Base-by-base conservation (phyloP, 92 coral and sea anemone species). In the Epizoanthus rinbou region DNA sequence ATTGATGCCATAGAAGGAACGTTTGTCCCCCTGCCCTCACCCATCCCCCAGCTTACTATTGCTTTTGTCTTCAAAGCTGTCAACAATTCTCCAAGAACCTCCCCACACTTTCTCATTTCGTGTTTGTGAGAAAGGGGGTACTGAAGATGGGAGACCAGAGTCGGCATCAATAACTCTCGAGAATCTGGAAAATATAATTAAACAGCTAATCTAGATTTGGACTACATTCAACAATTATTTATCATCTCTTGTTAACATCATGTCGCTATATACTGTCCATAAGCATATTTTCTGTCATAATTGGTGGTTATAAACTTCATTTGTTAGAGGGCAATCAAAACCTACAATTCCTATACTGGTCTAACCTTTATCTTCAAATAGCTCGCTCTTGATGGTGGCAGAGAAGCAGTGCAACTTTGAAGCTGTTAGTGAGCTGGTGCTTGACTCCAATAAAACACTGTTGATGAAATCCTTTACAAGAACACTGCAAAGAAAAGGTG, bases 21-120 rank as follows among this genome's bases (percentile, higher is more conserved):
- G 5, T 41, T 41, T 41, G 47, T 0, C 0, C 47, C 47, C 47
- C 47, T 41, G 6, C 47, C 47, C 47, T 7, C 47, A 1, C 47
- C 23, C 14, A 15, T 35, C 62, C 52, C 11, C 19, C 59, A 57
- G 86, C 97, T 79, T 84, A 96, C 99, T 56, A 81, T 85, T 31
- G 93, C 86, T 64, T 80, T 85, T 21, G 87, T 88, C 84, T 91
- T 87, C 71, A 96, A 64, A 19, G 94, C 87, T 11, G 99, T 90
- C 60, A 96, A 83, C 65, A 96, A 87, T 68, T 91, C 86, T 68
- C 98, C 99, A 23, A 96, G 92, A 21, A 92, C 90, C 56, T 92
- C 98, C 1, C 98, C 99, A 62, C 99, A 96, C 14, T 91, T 89
- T 85, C 89, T 95, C 98, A 96, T 91, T 71, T 96, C 99, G 80